Evolutionary conservation across 2,888 invertebrate species (phyloP), one percentile per base, ranked within the genome.

Genomic region (Andrena bucephala): DNA sequence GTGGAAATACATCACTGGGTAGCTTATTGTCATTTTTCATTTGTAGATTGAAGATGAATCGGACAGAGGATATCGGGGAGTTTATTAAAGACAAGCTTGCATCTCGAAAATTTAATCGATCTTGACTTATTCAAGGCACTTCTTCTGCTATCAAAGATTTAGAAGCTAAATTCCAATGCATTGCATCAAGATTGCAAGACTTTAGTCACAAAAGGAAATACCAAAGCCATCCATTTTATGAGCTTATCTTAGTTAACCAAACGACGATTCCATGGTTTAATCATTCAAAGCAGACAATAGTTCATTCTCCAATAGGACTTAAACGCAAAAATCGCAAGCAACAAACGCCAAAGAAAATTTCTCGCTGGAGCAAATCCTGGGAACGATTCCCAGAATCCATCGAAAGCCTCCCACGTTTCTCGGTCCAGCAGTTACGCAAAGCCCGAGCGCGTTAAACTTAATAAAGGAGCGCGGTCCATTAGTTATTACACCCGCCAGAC

Each of bases 391-490:
- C 57, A 24, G 24, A 24, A 24, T 27, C 57, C 57, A 57, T 57
- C 57, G 24, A 57, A 27, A 24, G 10, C 6, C 57, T 57, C 57
- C 57, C 57, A 57, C 57, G 27, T 57, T 24, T 10, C 24, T 24
- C 10, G 57, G 24, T 24, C 24, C 57, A 27, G 10, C 3, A 57
- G 57, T 57, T 57, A 27, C 57, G 57, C 27, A 60, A 60, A 57
- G 57, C 24, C 24, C 8, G 10, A 57, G 24, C 57, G 57, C 42
- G 63, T 36, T 33, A 59, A 36, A 69, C 27, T 60, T n/a, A 60
- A 29, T 31, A 50, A 70, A 70, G 31, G 42, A n/a, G 50, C 31
- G 42, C 29, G 8, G 57, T 13, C 31, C 50, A 50, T 52, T 29
- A 29, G 52, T 29, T 31, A 63, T 74, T 63, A 63, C 36, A n/a